phyloP scores from a whole-genome alignment of 2,888 invertebrate species.

The Trissoscelio sp. region DNA sequence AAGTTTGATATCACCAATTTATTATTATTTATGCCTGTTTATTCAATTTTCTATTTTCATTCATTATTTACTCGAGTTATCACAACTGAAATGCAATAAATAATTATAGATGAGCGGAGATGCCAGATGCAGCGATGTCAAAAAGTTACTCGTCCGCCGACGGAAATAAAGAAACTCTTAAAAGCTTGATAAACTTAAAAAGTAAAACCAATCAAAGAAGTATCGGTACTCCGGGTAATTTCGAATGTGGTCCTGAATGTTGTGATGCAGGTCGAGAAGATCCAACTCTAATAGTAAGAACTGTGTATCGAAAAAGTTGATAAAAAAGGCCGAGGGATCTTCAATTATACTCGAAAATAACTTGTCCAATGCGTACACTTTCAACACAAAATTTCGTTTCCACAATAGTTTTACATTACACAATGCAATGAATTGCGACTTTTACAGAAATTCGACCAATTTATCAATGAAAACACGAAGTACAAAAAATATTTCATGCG shows the following conservation, averaged over 20 bases:
- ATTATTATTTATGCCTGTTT: not conserved
- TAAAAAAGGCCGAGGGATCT: slow-evolving; percentile 12
- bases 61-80: not conserved
- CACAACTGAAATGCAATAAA: slow-evolving; percentile 15
- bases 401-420: not conserved
- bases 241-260: slow-evolving; percentile 71
- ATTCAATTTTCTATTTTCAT: not conserved
- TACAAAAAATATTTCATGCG: slow-evolving; percentile 24
- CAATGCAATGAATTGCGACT: slow-evolving; percentile 7
- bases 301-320: slow-evolving; percentile 32
- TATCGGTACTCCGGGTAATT: slow-evolving; percentile 58
- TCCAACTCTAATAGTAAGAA: slow-evolving; percentile 72
- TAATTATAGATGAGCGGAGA: slow-evolving; percentile 33
- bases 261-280: slow-evolving; percentile 57
- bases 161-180: slow-evolving; percentile 61
- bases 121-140: slow-evolving; percentile 33
- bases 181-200: slow-evolving; percentile 42
- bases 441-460: slow-evolving; percentile 22
- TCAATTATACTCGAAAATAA: slow-evolving; percentile 28
- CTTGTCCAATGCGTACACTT: slow-evolving; percentile 1
- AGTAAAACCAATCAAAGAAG: slow-evolving; percentile 54
- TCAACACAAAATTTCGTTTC: not conserved
- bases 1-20: too few relatives aligned
- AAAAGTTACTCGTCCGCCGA: slow-evolving; percentile 34
- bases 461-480: slow-evolving; percentile 12